A percentile compares a stretch with the other conserved stretches of the same genome.
These are phyloP conservation scores for Meles meles DNA, from an alignment of 2,113 vertebrate genomes.

Conservation along the genomic window DNA sequence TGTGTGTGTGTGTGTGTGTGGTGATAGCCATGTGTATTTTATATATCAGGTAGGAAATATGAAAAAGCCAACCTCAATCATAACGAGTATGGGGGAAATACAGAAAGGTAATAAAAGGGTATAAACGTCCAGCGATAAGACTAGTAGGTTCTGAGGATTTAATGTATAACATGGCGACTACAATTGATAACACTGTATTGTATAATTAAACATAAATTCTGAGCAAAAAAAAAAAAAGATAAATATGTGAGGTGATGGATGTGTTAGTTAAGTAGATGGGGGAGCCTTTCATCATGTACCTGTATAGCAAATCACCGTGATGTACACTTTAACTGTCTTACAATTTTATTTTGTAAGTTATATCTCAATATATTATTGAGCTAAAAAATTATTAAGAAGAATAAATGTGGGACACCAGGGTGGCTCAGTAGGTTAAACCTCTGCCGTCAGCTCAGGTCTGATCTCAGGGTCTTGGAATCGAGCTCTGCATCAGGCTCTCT, in stretches of 20 bases:
- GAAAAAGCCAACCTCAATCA: slow-evolving; percentile 20
- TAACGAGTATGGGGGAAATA: background rate
- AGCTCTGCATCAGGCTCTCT: too few species aligned
- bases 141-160: background rate
- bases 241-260: background rate
- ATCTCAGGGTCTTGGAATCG: too few species aligned
- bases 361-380: background rate
- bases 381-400: background rate
- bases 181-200: background rate
- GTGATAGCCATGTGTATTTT: background rate
- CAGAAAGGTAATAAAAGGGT: background rate
- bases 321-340: background rate
- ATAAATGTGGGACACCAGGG: background rate
- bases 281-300: background rate
- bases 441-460: too few species aligned
- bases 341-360: background rate
- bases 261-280: background rate
- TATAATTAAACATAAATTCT: background rate
- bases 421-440: too few species aligned
- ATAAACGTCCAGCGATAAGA: background rate
- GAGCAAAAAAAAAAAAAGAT: background rate
- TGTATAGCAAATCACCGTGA: background rate
- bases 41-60: background rate
- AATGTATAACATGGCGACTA: background rate
- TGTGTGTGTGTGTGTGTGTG: background rate